Evolutionary conservation across 30 jellyfish, hydroid and myxozoan species (phyloP).

Genomic region (Sanderia malayensis): DNA sequence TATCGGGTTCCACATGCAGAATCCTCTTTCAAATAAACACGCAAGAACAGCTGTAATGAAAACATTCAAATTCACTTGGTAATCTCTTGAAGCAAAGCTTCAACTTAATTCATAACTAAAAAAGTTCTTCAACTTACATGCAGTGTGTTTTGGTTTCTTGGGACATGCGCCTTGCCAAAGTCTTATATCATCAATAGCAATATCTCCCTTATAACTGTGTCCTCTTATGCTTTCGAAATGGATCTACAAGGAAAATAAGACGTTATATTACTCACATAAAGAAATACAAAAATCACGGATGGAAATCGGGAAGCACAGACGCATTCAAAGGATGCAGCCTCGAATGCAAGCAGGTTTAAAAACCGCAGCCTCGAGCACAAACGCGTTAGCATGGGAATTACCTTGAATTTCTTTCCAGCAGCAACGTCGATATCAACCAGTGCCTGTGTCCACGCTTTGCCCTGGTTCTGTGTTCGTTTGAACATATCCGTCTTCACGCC

Average conservation of each 20-base stretch:
- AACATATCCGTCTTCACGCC: slow-evolving; percentile 9
- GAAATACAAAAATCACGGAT: too few relatives aligned
- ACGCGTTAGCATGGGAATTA: neutral
- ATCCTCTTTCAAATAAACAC: neutral
- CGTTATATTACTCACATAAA: too few relatives aligned
- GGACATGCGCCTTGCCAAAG: slow-evolving; percentile 51
- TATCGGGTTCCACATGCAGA: neutral
- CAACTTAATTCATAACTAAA: neutral
- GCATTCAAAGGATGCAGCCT: too few relatives aligned
- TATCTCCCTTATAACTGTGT: slow-evolving; percentile 17
- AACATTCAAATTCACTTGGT: too few relatives aligned
- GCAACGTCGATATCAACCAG: slow-evolving; percentile 17
- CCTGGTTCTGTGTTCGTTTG: slow-evolving; percentile 17
- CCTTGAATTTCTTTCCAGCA: slow-evolving; percentile 28
- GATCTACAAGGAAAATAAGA: slow-evolving; percentile 8
- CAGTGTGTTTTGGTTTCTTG: neutral
- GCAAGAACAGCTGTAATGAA: neutral
- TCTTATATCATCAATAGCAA: slow-evolving; percentile 37
- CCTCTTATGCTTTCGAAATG: slow-evolving; percentile 37
- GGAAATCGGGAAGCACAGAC: too few relatives aligned
- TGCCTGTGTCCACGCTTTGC: slow-evolving; percentile 25
- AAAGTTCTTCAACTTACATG: slow-evolving; percentile 21
- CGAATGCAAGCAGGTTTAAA: too few relatives aligned
- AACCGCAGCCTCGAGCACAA: too few relatives aligned
- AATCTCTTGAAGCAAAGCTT: neutral